Conservation (phyloP, 1,140 invertebrate genomes). For the Cherax destructor region DNA sequence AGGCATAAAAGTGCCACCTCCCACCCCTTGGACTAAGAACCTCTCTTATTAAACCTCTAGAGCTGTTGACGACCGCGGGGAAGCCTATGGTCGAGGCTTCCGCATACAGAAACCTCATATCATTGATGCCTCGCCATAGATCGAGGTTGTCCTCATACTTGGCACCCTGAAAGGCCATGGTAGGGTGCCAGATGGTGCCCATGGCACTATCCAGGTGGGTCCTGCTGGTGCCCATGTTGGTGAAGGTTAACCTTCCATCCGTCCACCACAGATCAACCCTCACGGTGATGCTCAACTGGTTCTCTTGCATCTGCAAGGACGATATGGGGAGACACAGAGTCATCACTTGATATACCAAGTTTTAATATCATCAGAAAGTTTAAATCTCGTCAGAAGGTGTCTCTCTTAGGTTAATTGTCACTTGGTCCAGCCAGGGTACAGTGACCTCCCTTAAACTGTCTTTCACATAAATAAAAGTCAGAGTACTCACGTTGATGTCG, state of each 20-base stretch:
- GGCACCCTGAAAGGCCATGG: slow-evolving; percentile 20
- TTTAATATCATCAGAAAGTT: too few species aligned
- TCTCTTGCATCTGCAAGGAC: slow-evolving; percentile 40
- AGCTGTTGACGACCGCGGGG: slow-evolving; percentile 42
- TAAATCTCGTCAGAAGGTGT: too few species aligned
- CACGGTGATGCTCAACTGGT: slow-evolving; percentile 35
- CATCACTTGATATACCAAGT: too few species aligned
- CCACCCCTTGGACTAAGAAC: too few species aligned
- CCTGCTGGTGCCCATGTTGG: slow-evolving; percentile 31
- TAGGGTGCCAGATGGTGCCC: slow-evolving; percentile 38
- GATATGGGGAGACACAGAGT: not conserved
- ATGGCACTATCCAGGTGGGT: slow-evolving; percentile 29
- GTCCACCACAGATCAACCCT: slow-evolving; percentile 32
- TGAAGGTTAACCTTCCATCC: slow-evolving; percentile 45
- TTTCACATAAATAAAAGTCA: too few species aligned
- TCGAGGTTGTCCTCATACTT: slow-evolving; percentile 60
- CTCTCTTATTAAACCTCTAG: slow-evolving; percentile 19
- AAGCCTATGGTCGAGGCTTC: slow-evolving; percentile 21
- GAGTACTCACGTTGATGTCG: slow-evolving; percentile 47
- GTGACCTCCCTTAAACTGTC: too few species aligned
- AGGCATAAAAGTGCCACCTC: too few species aligned
- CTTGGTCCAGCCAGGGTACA: too few species aligned
- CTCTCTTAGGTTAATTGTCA: too few species aligned
- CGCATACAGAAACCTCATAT: slow-evolving; percentile 41
- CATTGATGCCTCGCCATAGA: slow-evolving; percentile 34